These are phyloP conservation scores for Parotia lawesii DNA, from an alignment of 2,113 vertebrate species.

Conservation along the genomic window DNA sequence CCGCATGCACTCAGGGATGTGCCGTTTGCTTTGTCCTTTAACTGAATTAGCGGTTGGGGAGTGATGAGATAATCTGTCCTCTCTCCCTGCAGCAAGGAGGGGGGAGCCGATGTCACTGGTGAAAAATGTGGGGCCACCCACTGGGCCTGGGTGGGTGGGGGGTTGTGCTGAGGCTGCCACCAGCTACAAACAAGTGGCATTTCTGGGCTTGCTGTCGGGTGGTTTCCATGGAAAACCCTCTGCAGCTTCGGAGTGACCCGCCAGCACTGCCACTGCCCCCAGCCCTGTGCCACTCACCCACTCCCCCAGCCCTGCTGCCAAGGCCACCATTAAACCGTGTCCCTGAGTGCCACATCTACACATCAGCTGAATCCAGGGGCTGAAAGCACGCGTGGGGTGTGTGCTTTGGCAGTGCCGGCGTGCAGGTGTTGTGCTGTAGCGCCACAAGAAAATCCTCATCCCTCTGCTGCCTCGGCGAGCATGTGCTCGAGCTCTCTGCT, in stretches of 20 bases:
- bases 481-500: accelerated
- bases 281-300: not conserved
- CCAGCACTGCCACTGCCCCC: accelerated
- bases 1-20: not conserved
- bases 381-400: accelerated
- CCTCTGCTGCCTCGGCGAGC: not conserved
- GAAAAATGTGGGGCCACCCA: not conserved
- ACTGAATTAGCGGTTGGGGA: not conserved
- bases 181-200: not conserved
- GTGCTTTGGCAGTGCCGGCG: accelerated
- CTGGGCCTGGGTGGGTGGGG: accelerated
- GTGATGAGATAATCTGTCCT: constrained; percentile 1
- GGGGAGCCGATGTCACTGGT: too few relatives aligned
- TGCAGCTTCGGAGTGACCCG: not conserved
- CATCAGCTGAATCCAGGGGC: not conserved
- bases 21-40: not conserved
- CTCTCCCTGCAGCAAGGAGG: not conserved
- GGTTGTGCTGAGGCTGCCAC: not conserved
- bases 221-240: not conserved
- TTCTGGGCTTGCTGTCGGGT: not conserved
- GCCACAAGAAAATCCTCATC: not conserved
- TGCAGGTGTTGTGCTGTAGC: accelerated
- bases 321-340: not conserved
- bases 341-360: not conserved
- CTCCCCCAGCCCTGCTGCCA: not conserved